These are phyloP conservation scores for Papilio aristodemus DNA, from an alignment of 1,140 invertebrate genomes.

Conservation along the genomic window DNA sequence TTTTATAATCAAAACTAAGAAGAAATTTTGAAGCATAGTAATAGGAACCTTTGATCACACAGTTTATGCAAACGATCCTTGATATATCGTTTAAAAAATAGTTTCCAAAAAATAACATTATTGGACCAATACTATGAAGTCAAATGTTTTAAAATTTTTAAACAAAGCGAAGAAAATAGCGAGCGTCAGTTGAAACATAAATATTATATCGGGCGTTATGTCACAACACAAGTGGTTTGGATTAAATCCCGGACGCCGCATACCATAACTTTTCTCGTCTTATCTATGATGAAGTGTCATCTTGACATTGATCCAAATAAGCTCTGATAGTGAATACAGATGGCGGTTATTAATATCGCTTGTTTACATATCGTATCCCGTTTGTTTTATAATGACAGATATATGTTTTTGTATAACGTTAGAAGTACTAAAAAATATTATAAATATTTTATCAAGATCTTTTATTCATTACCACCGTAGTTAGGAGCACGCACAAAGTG, in stretches of 20 bases:
- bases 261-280: slow-evolving; percentile 11
- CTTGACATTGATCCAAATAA: slow-evolving; percentile 22
- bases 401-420: neutral
- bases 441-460: too few species aligned
- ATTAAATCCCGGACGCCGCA: slow-evolving; percentile 15
- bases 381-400: neutral
- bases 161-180: neutral
- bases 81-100: too few species aligned
- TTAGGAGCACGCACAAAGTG: too few species aligned
- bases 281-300: slow-evolving; percentile 18
- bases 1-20: neutral
- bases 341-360: neutral
- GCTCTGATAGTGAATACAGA: neutral
- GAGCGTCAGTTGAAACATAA: neutral
- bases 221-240: slow-evolving; percentile 4
- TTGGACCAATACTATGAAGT: too few species aligned
- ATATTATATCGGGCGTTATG: slow-evolving; percentile 35
- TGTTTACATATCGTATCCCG: neutral
- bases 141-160: too few species aligned
- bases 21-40: too few species aligned
- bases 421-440: neutral
- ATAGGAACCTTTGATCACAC: too few species aligned
- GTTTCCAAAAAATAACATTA: too few species aligned
- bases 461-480: too few species aligned
- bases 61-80: too few species aligned